phyloP scores from a whole-genome alignment of 2,797 vertebrate genomes.

The Gallinago nigripennis region DNA sequence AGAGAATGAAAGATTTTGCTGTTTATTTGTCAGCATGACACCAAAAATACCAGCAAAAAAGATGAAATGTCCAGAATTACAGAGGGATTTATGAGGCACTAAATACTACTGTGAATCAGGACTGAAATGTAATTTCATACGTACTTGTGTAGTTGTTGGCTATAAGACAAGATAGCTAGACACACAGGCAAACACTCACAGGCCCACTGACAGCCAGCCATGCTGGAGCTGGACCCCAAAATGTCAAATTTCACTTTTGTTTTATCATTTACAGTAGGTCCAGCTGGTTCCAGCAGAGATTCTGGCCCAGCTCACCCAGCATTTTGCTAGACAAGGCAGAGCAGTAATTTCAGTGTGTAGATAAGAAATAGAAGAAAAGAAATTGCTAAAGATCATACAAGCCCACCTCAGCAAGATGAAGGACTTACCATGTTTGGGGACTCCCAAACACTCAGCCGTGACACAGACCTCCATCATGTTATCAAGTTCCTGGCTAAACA shows the following conservation, averaged over 20 bases:
- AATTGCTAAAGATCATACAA: neutral
- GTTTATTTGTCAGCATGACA: neutral
- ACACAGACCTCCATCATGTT: neutral
- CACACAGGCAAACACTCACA: neutral
- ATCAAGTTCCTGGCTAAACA: neutral
- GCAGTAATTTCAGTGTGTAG: neutral
- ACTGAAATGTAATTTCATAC: neutral
- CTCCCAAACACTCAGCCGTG: rapidly evolving
- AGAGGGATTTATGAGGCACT: constrained; percentile 11
- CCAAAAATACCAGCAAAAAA: neutral
- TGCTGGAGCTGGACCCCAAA: neutral
- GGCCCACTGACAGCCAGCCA: neutral
- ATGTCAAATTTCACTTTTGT: neutral
- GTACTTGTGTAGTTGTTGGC: neutral
- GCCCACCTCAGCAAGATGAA: rapidly evolving
- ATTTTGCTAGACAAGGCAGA: neutral
- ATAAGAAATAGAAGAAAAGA: neutral
- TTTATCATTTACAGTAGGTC: neutral
- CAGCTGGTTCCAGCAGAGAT: neutral
- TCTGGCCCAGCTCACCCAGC: neutral
- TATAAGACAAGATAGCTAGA: neutral
- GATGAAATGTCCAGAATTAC: neutral
- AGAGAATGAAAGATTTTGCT: neutral
- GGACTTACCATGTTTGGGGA: rapidly evolving
- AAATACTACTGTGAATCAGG: neutral